These are phyloP conservation scores for Chaunax sp. DNA, from an alignment of 2,797 vertebrate species.

Conservation along the genomic window DNA sequence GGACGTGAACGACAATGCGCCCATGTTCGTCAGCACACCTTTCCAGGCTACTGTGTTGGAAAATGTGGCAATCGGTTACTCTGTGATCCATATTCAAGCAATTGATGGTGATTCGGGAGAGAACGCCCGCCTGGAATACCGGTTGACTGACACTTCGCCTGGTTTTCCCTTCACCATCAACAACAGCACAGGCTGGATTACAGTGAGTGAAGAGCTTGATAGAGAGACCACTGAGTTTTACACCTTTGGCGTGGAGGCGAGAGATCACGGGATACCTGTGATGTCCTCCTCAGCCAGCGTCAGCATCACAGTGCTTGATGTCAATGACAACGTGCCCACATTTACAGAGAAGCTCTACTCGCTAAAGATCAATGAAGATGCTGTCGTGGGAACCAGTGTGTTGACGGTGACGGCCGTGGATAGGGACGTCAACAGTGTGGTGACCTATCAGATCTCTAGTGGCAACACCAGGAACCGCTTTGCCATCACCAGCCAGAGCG, in stretches of 20 bases:
- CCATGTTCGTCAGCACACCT: conserved; percentile 98
- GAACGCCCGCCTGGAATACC: conserved; percentile 92
- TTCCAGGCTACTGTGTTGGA: conserved; percentile 96
- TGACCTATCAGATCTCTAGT: conserved; percentile 97
- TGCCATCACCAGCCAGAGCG: conserved; percentile 96
- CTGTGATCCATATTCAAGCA: conserved; percentile 95
- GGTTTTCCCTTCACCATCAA: conserved; percentile 95
- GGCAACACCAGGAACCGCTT: conserved; percentile 98
- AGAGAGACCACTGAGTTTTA: conserved; percentile 92
- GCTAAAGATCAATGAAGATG: conserved; percentile 95
- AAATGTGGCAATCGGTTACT: conserved; percentile 92
- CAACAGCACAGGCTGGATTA: conserved; percentile 97
- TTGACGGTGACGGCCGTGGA: conserved; percentile 92
- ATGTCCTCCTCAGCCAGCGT: conserved; percentile 97
- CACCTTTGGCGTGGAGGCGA: conserved; percentile 93
- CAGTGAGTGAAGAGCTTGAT: conserved; percentile 89
- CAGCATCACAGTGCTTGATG: conserved; percentile 93
- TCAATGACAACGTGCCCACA: conserved; percentile 94
- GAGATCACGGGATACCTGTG: conserved; percentile 89
- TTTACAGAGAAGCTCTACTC: conserved; percentile 94
- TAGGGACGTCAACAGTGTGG: conserved; percentile 93
- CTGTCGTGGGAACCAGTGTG: conserved; percentile 93
- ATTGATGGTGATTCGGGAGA: conserved; percentile 95
- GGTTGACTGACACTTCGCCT: conserved; percentile 85
- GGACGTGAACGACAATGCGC: conserved; percentile 95